Evolutionary conservation across 2,113 vertebrate genomes (phyloP).

Genomic region (Corydoras sp.): DNA sequence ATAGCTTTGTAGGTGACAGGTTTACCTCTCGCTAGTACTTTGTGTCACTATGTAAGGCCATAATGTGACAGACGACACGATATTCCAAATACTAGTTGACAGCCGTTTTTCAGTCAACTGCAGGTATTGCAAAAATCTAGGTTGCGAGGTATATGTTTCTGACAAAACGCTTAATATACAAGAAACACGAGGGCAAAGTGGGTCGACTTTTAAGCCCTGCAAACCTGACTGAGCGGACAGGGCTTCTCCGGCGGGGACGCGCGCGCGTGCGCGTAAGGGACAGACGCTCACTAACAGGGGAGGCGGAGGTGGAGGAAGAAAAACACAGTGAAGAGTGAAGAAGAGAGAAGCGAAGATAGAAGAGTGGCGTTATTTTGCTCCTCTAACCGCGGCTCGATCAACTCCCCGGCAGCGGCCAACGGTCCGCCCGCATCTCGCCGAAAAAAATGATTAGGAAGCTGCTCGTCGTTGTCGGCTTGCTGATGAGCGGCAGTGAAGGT

Average conservation of each 20-base stretch:
- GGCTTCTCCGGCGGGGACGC: conserved; percentile 30
- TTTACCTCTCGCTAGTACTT: too few relatives aligned
- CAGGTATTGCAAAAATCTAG: too few relatives aligned
- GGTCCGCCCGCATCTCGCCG: conserved; percentile 43
- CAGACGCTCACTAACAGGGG: conserved; percentile 31
- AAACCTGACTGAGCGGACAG: conserved; percentile 29
- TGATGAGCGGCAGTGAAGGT: too few relatives aligned
- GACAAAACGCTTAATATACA: neutral
- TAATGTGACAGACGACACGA: too few relatives aligned
- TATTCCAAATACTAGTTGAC: too few relatives aligned
- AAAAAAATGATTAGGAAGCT: conserved; percentile 20
- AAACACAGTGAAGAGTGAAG: conserved; percentile 3
- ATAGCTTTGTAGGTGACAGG: too few relatives aligned
- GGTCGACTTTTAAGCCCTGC: neutral
- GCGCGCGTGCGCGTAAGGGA: conserved; percentile 33
- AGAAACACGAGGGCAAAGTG: neutral
- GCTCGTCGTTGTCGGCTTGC: too few relatives aligned
- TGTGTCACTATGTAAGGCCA: too few relatives aligned
- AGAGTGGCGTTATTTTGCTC: conserved; percentile 15
- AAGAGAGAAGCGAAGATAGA: conserved; percentile 24
- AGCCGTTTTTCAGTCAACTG: too few relatives aligned
- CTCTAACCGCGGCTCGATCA: conserved; percentile 24
- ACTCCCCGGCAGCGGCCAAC: conserved; percentile 50
- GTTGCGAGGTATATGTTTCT: too few relatives aligned
- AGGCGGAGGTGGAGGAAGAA: too few relatives aligned